Base-by-base conservation (phyloP, 2,113 vertebrate species). In the Gila orcuttii region DNA sequence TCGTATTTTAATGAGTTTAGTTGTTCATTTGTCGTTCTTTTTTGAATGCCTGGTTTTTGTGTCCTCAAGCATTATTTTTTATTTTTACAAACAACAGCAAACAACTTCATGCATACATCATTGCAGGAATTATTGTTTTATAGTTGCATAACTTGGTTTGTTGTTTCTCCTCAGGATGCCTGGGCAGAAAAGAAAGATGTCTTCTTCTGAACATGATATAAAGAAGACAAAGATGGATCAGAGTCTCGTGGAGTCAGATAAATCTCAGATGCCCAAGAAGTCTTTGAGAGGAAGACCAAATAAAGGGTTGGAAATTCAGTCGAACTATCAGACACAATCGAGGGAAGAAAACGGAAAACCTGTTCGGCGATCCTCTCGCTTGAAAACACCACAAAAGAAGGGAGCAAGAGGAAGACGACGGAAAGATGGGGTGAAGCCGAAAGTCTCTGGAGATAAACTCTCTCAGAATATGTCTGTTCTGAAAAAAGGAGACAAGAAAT, bases 161-260 rank as follows among this genome's bases (percentile, higher is more conserved):
- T 80, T 13, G 33, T 74, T 55, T 19, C 79, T 85, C 71, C 55
- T 55, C 89, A 96, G 94, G 88, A 95, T 96, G 95, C 93, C 93
- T 42, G 93, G 93, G 69, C 90, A 91, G 86, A 95, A 95, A 92
- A 93, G 93, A 93, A 93, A 86, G 90, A 85, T 89, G 15, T 74
- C 85, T 69, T 90, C 93, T 69, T 86, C 86, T 28, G 94, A 95
- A 17, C 69, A 91, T 6, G 92, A 94, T 82, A 55, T 92, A 55
- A 93, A 94, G 84, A 92, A 93, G 76, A 93, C 88, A 75, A 93
- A 86, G 88, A 75, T 93, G 88, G 94, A 94, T n/a, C 91, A 92
- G 33, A 92, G 28, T 86, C 79, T n/a, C 25, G 68, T 84, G 28
- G 84, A 85, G 31, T 90, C 91, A 4, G 86, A 87, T 55, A 92